phyloP scores from a whole-genome alignment of 2,888 invertebrate genomes.

The Kuschelorhynchus macadamiae region DNA sequence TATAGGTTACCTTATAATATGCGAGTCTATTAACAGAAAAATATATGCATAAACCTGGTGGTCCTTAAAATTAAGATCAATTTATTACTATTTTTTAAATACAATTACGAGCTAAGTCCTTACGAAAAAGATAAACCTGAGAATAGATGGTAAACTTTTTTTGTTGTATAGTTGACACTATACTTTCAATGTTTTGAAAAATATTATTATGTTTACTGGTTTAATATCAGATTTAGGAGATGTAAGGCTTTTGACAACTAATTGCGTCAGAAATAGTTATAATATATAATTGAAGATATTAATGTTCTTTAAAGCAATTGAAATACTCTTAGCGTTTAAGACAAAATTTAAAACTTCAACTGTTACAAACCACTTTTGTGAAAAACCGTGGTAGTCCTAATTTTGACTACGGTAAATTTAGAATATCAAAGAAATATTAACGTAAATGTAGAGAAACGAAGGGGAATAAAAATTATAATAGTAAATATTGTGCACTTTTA shows the following conservation, averaged over 20 bases:
- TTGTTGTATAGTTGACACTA: too few species aligned
- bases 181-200: too few species aligned
- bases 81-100: conserved; percentile 17
- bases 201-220: too few species aligned
- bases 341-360: conserved; percentile 12
- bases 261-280: conserved; percentile 7
- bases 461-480: conserved; percentile 31
- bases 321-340: conserved; percentile 23
- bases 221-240: conserved; percentile 16
- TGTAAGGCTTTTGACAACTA: conserved; percentile 28
- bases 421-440: conserved; percentile 14
- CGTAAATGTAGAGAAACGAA: conserved; percentile 31
- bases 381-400: conserved; percentile 28
- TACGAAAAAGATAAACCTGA: conserved; percentile 6
- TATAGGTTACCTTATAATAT: too few species aligned
- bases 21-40: neutral
- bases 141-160: too few species aligned
- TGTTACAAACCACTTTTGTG: conserved; percentile 22
- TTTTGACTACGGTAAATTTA: conserved; percentile 34
- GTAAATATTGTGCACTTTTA: conserved; percentile 7
- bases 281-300: neutral
- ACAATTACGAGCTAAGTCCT: conserved; percentile 25
- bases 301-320: conserved; percentile 6
- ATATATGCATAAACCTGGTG: conserved; percentile 10
- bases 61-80: conserved; percentile 21